Evolutionary conservation across 2,888 invertebrate species (phyloP).

Genomic region (Acleris holmiana): DNA sequence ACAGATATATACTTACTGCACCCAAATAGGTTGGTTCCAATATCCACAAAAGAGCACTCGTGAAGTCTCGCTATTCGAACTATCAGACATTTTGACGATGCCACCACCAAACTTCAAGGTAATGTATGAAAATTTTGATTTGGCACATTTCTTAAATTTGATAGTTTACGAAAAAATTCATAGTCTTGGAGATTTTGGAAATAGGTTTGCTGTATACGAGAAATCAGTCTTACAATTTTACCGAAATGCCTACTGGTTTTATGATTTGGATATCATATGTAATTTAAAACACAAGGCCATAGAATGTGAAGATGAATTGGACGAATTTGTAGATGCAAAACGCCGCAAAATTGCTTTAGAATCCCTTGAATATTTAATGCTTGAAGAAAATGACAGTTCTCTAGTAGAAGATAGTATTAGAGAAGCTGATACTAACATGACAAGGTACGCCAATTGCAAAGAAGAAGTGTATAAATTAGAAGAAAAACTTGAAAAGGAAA

Average conservation of each 20-base stretch:
- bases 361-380: slow-evolving; percentile 67
- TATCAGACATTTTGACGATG: slow-evolving; percentile 64
- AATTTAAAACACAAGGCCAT: slow-evolving; percentile 69
- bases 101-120: slow-evolving; percentile 63
- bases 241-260: slow-evolving; percentile 85
- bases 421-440: slow-evolving; percentile 62
- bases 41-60: slow-evolving; percentile 76
- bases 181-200: slow-evolving; percentile 71
- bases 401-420: slow-evolving; percentile 67
- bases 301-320: slow-evolving; percentile 68
- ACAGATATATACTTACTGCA: slow-evolving; percentile 77
- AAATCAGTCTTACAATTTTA: slow-evolving; percentile 80
- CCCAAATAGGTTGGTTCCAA: slow-evolving; percentile 77
- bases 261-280: slow-evolving; percentile 61
- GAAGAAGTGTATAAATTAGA: slow-evolving; percentile 76
- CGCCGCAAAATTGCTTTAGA: slow-evolving; percentile 71
- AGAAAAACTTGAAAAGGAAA: slow-evolving; percentile 72
- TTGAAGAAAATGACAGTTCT: slow-evolving; percentile 71
- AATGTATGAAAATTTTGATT: slow-evolving; percentile 73
- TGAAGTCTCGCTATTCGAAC: slow-evolving; percentile 73
- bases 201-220: slow-evolving; percentile 84
- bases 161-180: slow-evolving; percentile 83
- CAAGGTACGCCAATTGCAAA: slow-evolving; percentile 62
- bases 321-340: slow-evolving; percentile 66
- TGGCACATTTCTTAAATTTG: slow-evolving; percentile 82